These are phyloP conservation scores for Colletes gigas DNA, from an alignment of 1,140 invertebrate species.

Conservation along the genomic window DNA sequence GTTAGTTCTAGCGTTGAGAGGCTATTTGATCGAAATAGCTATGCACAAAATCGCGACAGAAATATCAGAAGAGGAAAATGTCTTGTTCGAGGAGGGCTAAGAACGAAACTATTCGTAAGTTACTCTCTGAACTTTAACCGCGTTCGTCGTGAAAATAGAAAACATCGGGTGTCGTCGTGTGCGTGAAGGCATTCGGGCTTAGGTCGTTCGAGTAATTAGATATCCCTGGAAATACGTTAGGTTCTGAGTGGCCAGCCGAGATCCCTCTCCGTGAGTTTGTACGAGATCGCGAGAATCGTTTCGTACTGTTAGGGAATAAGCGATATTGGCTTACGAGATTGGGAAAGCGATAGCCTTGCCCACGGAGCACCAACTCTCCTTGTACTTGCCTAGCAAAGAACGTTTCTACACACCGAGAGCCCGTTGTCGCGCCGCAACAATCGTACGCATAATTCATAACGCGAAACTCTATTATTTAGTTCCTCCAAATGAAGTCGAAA, in stretches of 20 bases:
- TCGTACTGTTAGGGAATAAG: constrained; percentile 59
- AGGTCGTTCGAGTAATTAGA: constrained; percentile 76
- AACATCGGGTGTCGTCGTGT: constrained; percentile 13
- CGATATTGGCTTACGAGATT: constrained; percentile 71
- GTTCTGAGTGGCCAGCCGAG: constrained; percentile 58
- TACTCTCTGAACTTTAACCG: not conserved
- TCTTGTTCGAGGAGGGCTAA: too few relatives aligned
- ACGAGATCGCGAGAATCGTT: constrained; percentile 37
- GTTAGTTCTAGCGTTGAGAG: too few relatives aligned
- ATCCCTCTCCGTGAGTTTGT: constrained; percentile 43
- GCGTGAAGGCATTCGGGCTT: constrained; percentile 65
- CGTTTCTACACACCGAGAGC: not conserved
- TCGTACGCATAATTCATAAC: constrained; percentile 45
- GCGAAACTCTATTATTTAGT: not conserved
- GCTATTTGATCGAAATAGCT: too few relatives aligned
- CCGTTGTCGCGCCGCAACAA: constrained; percentile 3
- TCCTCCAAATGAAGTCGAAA: not conserved
- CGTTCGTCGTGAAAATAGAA: constrained; percentile 26
- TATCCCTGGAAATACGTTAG: constrained; percentile 77
- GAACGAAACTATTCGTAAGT: constrained; percentile 9
- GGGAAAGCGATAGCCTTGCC: constrained; percentile 64
- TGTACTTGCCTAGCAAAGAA: constrained; percentile 36
- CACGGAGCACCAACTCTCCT: constrained; percentile 15
- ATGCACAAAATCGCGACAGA: too few relatives aligned
- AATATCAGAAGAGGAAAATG: too few relatives aligned